Evolutionary conservation across 23 tunicate species (phyloP), one percentile per base, ranked within the genome.

Genomic region (Oikopleura albicans): DNA sequence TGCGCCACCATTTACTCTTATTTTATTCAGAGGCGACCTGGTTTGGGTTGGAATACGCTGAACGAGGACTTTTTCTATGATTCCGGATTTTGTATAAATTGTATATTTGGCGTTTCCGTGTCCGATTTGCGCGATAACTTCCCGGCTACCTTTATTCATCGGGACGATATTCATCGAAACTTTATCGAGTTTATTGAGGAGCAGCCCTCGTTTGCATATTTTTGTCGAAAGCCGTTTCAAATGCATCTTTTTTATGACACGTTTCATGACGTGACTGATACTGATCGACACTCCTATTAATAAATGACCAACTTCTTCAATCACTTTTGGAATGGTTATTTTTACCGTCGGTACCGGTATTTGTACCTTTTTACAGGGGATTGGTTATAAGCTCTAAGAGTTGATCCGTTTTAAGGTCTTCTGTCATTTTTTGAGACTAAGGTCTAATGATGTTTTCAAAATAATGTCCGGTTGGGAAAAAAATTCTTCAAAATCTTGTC

Each of bases 181-280:
- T 49, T 49, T 49, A 8, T 49, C 59, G 59, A 49, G 38, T 83
- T 83, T 39, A 4, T 83, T 31, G 84, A 40, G 4, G 8, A 2
- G n/a, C 29, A 83, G 4, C 4, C 56, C 66, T 57, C 29, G 4
- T 83, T 83, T 40, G 40, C 40, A 40, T 40, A 37, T 83, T 40
- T 83, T 38, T 83, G 84, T 38, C 4, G 56, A 39, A 83, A 40
- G 59, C 59, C 59, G 59, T 49, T 49, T 49, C 59, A 49, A 49
- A 49, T 49, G 59, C 22, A 8, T 49, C 59, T 49, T 22, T 49
- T 49, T 22, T 49, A 49, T 22, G 59, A 49, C 22, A 49, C 59
- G 59, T 49, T 49, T 49, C 22, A 22, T 49, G 59, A 49, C 22
- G 59, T 49, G 8, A 22, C 59, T 49, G 59, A 22, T 8, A 49